Percentiles rank a stretch among this genome's conserved stretches.
Evolutionary conservation across 2,113 vertebrate genomes (phyloP).

Genomic region (Alethe diademata): DNA sequence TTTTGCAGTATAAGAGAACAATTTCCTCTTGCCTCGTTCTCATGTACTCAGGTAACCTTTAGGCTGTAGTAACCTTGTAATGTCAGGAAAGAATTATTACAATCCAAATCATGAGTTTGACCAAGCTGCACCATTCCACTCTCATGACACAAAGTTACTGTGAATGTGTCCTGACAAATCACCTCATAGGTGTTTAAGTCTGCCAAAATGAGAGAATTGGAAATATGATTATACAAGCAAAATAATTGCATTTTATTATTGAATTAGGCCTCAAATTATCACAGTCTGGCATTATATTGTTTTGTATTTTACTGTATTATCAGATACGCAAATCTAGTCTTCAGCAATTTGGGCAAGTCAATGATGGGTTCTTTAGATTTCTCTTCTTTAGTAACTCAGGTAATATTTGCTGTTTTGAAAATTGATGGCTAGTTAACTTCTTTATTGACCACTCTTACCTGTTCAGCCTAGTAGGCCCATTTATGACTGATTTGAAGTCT

Average conservation of each 20-base stretch:
- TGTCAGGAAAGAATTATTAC: neutral
- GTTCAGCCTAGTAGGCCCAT: neutral
- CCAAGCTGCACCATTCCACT: conserved; percentile 9
- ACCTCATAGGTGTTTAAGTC: neutral
- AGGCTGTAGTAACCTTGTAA: neutral
- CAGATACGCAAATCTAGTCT: neutral
- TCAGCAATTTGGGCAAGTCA: neutral
- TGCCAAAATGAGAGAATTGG: neutral
- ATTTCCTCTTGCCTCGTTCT: neutral
- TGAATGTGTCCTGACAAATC: conserved; percentile 14
- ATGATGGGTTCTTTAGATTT: neutral
- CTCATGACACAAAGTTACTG: neutral
- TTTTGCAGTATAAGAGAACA: neutral
- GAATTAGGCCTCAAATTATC: neutral
- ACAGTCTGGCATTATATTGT: neutral
- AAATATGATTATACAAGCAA: neutral
- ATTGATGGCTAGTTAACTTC: neutral
- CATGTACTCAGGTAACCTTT: neutral
- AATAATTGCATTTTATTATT: neutral
- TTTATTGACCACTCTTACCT: neutral
- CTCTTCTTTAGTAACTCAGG: neutral
- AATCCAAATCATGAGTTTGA: neutral
- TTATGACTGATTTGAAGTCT: neutral
- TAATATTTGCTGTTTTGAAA: neutral
- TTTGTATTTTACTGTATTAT: neutral